Evolutionary conservation across 2,113 vertebrate genomes (phyloP).

Genomic region (Euleptes europaea): DNA sequence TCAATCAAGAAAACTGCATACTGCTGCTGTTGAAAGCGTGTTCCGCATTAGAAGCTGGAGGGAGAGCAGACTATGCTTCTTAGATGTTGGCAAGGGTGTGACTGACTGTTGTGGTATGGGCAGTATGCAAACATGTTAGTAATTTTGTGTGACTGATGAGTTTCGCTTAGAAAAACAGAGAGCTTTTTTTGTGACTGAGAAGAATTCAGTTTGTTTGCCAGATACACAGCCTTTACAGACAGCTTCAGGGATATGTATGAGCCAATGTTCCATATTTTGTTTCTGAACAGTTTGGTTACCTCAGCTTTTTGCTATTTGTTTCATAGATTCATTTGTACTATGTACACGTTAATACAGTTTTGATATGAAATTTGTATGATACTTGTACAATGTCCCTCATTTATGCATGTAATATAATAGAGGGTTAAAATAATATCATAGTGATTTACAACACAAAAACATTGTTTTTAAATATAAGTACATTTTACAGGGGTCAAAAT

Average conservation of each 20-base stretch:
- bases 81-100: neutral
- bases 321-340: too few relatives aligned
- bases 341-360: too few relatives aligned
- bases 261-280: too few relatives aligned
- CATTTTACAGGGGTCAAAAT: too few relatives aligned
- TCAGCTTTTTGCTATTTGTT: too few relatives aligned
- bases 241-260: fast-evolving
- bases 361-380: too few relatives aligned
- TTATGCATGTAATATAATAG: too few relatives aligned
- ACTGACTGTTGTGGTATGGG: neutral
- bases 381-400: too few relatives aligned
- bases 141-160: neutral
- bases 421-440: too few relatives aligned
- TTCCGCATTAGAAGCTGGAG: conserved; percentile 38
- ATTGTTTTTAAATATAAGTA: too few relatives aligned
- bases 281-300: too few relatives aligned
- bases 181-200: neutral
- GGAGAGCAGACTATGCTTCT: neutral
- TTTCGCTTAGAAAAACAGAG: neutral
- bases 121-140: neutral
- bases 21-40: conserved; percentile 17
- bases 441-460: too few relatives aligned
- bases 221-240: neutral
- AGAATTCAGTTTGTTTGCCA: neutral
- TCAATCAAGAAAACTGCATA: conserved; percentile 23